phyloP scores from a whole-genome alignment of 2,888 invertebrate genomes.

The Seira sanloemensis region DNA sequence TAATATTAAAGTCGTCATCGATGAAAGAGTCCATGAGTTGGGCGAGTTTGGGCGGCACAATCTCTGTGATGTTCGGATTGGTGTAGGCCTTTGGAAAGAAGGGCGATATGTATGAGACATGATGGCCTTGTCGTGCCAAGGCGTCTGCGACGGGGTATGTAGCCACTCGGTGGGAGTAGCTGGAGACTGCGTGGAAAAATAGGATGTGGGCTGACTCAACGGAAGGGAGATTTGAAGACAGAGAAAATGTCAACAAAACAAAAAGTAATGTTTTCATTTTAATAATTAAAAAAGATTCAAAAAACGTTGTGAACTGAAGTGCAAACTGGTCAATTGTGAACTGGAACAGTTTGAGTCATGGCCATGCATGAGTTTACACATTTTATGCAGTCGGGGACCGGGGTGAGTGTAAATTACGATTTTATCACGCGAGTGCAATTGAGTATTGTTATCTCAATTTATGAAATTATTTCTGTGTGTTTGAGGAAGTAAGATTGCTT shows the following conservation, averaged over 20 bases:
- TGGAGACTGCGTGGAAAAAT: not conserved
- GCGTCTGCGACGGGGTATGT: not conserved
- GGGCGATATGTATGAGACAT: not conserved
- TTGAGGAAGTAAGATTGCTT: not conserved
- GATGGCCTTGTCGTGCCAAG: not conserved
- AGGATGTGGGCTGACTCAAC: not conserved
- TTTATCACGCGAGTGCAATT: not conserved
- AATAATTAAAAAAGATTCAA: not conserved
- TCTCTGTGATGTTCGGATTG: constrained; percentile 11
- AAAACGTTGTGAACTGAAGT: not conserved
- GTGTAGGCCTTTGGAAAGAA: not conserved
- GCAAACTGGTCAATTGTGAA: not conserved
- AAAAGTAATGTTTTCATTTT: not conserved
- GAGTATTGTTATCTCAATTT: not conserved
- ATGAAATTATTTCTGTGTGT: not conserved
- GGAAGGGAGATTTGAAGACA: not conserved
- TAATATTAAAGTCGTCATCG: not conserved
- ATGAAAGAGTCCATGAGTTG: not conserved
- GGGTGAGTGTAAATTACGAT: not conserved
- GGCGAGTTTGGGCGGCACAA: not conserved
- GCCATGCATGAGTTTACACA: not conserved
- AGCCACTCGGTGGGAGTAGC: not conserved
- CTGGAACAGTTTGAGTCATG: not conserved
- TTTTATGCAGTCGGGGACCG: not conserved
- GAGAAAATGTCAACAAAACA: not conserved